These are phyloP conservation scores for Acleris literana DNA, from an alignment of 2,888 invertebrate species.

Conservation along the genomic window DNA sequence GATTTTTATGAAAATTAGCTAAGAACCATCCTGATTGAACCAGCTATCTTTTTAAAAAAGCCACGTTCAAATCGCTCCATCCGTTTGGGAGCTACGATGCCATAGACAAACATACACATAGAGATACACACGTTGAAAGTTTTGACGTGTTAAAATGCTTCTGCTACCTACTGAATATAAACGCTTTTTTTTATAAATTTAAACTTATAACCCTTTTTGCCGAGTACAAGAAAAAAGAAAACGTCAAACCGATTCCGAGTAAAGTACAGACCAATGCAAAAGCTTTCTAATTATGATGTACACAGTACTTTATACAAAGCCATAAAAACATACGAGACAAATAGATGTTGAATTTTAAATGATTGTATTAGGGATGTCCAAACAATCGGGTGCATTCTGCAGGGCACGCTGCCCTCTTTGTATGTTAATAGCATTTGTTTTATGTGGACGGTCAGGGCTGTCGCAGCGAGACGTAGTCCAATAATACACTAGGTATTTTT, in stretches of 20 bases:
- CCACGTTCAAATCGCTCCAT: too few species aligned
- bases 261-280: not conserved
- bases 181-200: too few species aligned
- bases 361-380: conserved; percentile 63
- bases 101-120: too few species aligned
- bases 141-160: too few species aligned
- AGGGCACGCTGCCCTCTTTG: conserved; percentile 56
- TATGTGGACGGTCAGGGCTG: conserved; percentile 53
- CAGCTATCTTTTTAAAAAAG: too few species aligned
- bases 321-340: conserved; percentile 24
- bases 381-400: conserved; percentile 54
- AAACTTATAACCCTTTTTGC: too few species aligned
- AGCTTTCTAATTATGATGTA: not conserved
- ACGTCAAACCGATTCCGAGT: not conserved
- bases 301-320: conserved; percentile 11
- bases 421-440: conserved; percentile 65
- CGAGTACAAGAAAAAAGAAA: too few species aligned
- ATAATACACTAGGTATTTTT: not conserved
- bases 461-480: conserved; percentile 24
- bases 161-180: too few species aligned
- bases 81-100: too few species aligned
- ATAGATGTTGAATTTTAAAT: conserved; percentile 56
- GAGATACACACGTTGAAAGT: too few species aligned
- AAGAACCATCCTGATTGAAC: too few species aligned
- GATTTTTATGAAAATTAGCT: too few species aligned